Conservation (phyloP, 35 echinoderm and acorn worm genomes). For the Lytechinus pictus region DNA sequence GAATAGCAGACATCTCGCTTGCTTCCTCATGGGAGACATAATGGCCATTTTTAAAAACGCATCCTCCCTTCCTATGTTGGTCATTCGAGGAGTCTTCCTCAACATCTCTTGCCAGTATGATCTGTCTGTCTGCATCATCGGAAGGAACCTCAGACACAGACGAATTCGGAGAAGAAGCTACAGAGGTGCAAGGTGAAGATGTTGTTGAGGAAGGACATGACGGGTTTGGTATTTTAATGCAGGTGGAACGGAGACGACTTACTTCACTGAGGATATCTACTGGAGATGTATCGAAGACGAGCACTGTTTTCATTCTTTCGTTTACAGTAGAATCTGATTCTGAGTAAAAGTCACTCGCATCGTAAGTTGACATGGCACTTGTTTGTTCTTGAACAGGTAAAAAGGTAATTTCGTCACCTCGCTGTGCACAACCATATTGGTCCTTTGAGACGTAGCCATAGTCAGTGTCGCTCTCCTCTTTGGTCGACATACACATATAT, state of each 20-base stretch:
- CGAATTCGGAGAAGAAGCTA: background rate
- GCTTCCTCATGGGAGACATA: background rate
- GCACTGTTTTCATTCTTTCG: background rate
- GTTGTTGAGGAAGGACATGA: background rate
- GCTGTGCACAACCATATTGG: background rate
- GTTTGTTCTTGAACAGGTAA: background rate
- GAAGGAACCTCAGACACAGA: background rate
- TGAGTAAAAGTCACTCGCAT: background rate
- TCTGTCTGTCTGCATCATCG: background rate
- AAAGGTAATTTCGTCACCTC: background rate
- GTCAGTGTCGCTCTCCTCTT: background rate
- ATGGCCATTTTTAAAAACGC: background rate
- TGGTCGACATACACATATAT: conserved; percentile 31
- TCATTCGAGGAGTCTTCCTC: background rate
- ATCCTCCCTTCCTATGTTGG: background rate
- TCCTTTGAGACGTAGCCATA: conserved; percentile 15
- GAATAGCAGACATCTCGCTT: background rate
- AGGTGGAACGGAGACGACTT: background rate
- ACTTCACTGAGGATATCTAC: background rate
- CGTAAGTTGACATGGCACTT: background rate
- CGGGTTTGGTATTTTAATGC: background rate
- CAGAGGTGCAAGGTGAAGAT: background rate
- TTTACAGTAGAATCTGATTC: background rate
- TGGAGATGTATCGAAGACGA: background rate
- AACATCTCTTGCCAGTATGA: background rate